These are phyloP conservation scores for Lipophrys pholis DNA, from an alignment of 2,113 vertebrate genomes.

Conservation along the genomic window DNA sequence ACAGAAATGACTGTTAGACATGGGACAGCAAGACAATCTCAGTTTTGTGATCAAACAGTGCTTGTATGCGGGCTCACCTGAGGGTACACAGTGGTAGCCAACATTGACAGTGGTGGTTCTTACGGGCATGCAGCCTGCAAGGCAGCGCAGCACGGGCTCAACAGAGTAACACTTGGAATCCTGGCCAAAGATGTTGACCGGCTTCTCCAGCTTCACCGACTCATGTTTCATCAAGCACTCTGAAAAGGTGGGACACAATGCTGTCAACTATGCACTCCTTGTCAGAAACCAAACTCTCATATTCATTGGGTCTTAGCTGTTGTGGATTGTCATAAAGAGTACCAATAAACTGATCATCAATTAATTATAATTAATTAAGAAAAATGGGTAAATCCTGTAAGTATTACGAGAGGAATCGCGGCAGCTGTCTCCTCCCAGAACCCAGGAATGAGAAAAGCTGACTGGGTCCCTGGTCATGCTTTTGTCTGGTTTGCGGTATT, in stretches of 20 bases:
- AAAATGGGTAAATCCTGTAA: neutral
- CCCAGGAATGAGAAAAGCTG: conserved; percentile 86
- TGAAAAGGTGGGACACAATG: conserved; percentile 59
- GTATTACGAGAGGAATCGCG: conserved; percentile 55
- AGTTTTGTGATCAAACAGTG: neutral
- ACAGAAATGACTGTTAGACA: conserved; percentile 11
- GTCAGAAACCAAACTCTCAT: neutral
- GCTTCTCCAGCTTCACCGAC: conserved; percentile 79
- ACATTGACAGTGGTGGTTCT: conserved; percentile 64
- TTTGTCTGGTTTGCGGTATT: conserved; percentile 81
- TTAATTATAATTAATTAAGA: neutral
- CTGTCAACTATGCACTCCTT: conserved; percentile 58
- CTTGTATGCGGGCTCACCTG: conserved; percentile 70
- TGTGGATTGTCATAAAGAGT: neutral
- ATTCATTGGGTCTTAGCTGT: neutral
- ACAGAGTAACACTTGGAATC: conserved; percentile 82
- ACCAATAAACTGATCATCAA: neutral
- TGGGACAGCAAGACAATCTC: neutral
- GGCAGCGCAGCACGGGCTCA: conserved; percentile 82
- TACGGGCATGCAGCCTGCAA: conserved; percentile 74
- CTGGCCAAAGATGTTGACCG: conserved; percentile 56
- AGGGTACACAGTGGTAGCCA: conserved; percentile 81
- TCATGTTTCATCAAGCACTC: conserved; percentile 80
- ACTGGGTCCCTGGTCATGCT: conserved; percentile 72
- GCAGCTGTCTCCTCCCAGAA: conserved; percentile 81